phyloP scores from a whole-genome alignment of 2,797 vertebrate species.

The Enteromius unitaeniatus region DNA sequence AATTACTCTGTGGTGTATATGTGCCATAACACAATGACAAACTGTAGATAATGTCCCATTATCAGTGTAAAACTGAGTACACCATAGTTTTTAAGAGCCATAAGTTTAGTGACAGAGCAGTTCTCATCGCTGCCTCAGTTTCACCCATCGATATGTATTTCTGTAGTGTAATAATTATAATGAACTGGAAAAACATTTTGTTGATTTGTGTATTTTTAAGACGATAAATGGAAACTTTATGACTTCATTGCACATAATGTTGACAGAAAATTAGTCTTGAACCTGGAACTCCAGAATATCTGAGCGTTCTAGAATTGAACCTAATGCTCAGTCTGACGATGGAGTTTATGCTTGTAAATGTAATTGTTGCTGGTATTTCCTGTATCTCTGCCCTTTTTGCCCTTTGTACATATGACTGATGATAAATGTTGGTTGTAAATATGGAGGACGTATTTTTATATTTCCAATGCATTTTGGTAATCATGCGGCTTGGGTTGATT shows the following conservation, averaged over 20 bases:
- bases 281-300: slow-evolving; percentile 27
- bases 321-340: slow-evolving; percentile 7
- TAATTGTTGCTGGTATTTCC: slow-evolving; percentile 48
- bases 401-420: slow-evolving; percentile 65
- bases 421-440: slow-evolving; percentile 63
- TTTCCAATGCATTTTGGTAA: slow-evolving; percentile 63
- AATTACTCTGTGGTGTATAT: slow-evolving; percentile 21
- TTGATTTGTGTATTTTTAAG: slow-evolving; percentile 23
- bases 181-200: slow-evolving; percentile 37
- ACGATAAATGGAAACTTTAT: slow-evolving; percentile 5
- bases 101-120: neutral
- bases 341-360: slow-evolving; percentile 36
- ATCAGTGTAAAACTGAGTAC: neutral
- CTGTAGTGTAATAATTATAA: neutral
- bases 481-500: slow-evolving; percentile 54
- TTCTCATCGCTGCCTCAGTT: neutral
- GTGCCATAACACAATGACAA: slow-evolving; percentile 24
- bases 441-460: slow-evolving; percentile 68
- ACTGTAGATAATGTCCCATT: neutral
- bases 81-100: neutral
- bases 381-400: slow-evolving; percentile 52
- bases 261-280: slow-evolving; percentile 6
- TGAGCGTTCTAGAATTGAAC: slow-evolving; percentile 8
- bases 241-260: slow-evolving; percentile 14
- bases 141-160: neutral